Base-by-base conservation (phyloP, 2,888 invertebrate species). In the Epistrophe eligans region DNA sequence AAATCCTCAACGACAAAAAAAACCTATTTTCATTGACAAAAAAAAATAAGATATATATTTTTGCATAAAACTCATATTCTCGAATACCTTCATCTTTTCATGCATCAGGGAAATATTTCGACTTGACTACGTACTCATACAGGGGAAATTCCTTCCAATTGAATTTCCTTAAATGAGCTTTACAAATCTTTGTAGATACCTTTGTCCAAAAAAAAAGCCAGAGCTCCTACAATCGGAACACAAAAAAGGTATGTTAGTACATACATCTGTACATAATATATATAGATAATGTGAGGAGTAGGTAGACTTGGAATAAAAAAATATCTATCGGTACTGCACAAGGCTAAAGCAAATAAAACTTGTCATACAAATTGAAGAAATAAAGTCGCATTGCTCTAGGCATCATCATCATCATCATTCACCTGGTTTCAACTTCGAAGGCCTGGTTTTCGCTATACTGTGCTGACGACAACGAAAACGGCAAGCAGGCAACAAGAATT, bases 161-260 rank as follows among this genome's bases (percentile, higher is more conserved):
- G 88, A 89, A 88, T 90, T 89, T 90, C 79, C 89, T 89, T 90
- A 90, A 91, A 91, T 91, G 90, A 91, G 91, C 91, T 91, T 91
- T 91, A 91, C 89, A 91, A 85, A 82, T 85, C 77, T 71, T 74
- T 81, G 62, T 50, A 79, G 70, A 82, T 73, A 73, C 77, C 60
- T 74, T 82, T 82, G 84, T 84, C 45, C 71, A 43, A 66, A 52
- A 73, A 38, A 28, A 58, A 17, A 57, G 60, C 28, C 17, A 28
- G 35, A 55, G 15, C 15, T 50, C 17, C 5, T n/a, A 6, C 48
- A 19, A n/a, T 19, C 13, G 24, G 52, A 40, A 62, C 32, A 52
- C 57, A 48, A 48, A 32, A 35, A 66, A 11, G 43, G 24, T 62
- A 48, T 48, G 48, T 28, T 35, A 17, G 24, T 66, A 35, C 28